phyloP scores from a whole-genome alignment of 1,140 invertebrate genomes.

The Brachionus plicatilis region DNA sequence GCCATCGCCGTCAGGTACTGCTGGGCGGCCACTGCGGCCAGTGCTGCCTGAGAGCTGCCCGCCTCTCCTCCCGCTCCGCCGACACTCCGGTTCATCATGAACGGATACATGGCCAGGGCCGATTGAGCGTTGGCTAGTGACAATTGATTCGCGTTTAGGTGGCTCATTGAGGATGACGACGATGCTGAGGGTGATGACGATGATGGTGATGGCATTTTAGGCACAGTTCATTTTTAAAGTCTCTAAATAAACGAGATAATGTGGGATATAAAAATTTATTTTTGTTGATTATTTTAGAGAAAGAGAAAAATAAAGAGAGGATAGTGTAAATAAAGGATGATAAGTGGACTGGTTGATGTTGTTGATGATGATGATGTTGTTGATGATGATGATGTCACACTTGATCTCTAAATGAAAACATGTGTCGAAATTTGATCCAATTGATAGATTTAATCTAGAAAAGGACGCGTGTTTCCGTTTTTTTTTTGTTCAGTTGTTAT shows the following conservation, averaged over 20 bases:
- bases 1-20: constrained; percentile 20
- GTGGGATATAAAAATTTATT: too few species aligned
- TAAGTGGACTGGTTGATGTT: neutral
- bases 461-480: neutral
- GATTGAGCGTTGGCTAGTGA: neutral
- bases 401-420: neutral
- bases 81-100: neutral
- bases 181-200: neutral
- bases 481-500: neutral
- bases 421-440: neutral
- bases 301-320: neutral
- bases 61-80: too few species aligned
- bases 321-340: neutral
- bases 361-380: too few species aligned
- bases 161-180: constrained; percentile 1
- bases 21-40: neutral
- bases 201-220: constrained; percentile 1
- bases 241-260: neutral
- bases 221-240: neutral
- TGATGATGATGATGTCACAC: neutral
- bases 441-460: neutral
- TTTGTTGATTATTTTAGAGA: neutral
- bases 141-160: neutral
- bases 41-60: neutral
- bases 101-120: constrained; percentile 9